These are phyloP conservation scores for Crambe crambe DNA, from an alignment of 37 sponge, comb jelly and placozoan species.

Conservation along the genomic window DNA sequence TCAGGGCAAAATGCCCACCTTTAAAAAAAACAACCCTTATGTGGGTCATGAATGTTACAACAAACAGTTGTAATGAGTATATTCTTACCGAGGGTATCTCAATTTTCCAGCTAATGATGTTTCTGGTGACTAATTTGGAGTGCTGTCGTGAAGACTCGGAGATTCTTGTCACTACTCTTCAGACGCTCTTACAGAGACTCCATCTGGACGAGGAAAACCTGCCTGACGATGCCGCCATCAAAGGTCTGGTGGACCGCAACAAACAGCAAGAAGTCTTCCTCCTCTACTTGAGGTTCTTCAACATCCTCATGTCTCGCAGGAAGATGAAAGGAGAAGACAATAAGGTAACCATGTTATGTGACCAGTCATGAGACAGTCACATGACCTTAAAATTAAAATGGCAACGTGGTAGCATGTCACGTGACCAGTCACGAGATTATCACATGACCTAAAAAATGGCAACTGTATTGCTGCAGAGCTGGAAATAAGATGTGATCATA, in stretches of 20 bases:
- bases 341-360: constrained; percentile 24
- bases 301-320: constrained; percentile 79
- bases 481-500: too few relatives aligned
- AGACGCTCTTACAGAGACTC: constrained; percentile 8
- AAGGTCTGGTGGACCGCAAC: constrained; percentile 44
- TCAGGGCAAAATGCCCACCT: too few relatives aligned
- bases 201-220: not conserved
- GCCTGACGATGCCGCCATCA: constrained; percentile 18
- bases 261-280: constrained; percentile 61
- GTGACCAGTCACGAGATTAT: too few relatives aligned
- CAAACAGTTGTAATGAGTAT: too few relatives aligned
- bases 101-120: constrained; percentile 51
- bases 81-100: too few relatives aligned
- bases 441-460: too few relatives aligned
- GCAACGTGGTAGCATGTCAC: not conserved
- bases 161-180: constrained; percentile 25
- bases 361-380: not conserved
- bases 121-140: constrained; percentile 40
- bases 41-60: too few relatives aligned
- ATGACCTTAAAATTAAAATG: not conserved
- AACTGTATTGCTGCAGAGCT: too few relatives aligned
- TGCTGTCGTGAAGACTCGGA: constrained; percentile 28
- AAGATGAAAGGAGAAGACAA: constrained; percentile 37
- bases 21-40: too few relatives aligned
- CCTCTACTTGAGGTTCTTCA: constrained; percentile 75